Percentiles rank a stretch among this genome's conserved stretches.
These are phyloP conservation scores for Drosophila takahashii DNA, from an alignment of 1,140 invertebrate species.

Conservation along the genomic window DNA sequence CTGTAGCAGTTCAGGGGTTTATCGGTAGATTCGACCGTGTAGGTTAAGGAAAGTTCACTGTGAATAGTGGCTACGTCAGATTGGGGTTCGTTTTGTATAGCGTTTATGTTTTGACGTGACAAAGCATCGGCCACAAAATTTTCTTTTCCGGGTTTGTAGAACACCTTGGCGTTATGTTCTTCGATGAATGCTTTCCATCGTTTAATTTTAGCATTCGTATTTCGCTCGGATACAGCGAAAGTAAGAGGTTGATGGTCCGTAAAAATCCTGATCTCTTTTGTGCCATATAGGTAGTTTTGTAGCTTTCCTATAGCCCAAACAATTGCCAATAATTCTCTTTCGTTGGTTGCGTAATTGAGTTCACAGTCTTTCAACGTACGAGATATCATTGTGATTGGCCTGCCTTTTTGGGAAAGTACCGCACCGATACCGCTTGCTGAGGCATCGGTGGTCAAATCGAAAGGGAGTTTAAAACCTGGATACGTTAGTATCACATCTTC, in stretches of 20 bases:
- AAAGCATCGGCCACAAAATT: too few relatives aligned
- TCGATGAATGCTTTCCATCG: too few relatives aligned
- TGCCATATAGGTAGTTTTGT: neutral
- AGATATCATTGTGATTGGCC: neutral
- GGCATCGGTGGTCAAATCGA: neutral
- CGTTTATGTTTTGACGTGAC: too few relatives aligned
- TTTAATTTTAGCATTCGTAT: too few relatives aligned
- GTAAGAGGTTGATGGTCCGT: neutral
- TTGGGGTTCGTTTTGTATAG: too few relatives aligned
- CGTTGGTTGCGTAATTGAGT: neutral
- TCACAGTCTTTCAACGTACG: neutral
- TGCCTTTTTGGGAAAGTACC: neutral
- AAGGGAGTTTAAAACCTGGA: neutral
- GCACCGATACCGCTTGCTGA: neutral
- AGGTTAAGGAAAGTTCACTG: neutral
- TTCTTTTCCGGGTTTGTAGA: too few relatives aligned
- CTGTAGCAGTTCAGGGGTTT: neutral
- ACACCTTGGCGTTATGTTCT: too few relatives aligned
- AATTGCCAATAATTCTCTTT: neutral
- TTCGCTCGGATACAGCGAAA: neutral
- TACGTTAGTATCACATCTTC: neutral
- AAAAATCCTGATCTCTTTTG: neutral
- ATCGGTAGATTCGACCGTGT: neutral
- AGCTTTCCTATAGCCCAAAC: neutral
- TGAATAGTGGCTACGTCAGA: too few relatives aligned